Base-by-base conservation (phyloP, 1,140 invertebrate genomes). In the Drosophila tropicalis region DNA sequence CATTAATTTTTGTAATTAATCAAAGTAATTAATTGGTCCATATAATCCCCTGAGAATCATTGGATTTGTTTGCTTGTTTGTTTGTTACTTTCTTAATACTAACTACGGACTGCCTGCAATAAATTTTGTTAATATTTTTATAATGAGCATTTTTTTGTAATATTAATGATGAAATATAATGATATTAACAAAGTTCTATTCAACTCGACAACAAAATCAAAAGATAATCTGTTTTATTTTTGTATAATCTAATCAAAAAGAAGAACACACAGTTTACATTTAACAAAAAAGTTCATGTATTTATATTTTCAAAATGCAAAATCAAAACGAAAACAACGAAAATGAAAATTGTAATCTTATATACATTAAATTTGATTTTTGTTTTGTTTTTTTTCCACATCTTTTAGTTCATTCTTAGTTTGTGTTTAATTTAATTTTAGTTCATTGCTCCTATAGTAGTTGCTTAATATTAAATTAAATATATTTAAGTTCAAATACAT, bases 71-170 rank as follows among this genome's bases (percentile, higher is more conserved):
- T 89, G 84, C 22, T 25, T 25, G 22, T 89, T 89, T 84, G 25
- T 56, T 36, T 57, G 29, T 58, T 39, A 34, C 72, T 67, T 84
- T 89, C 6, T 84, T 87, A 73, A 60, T 79, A 83, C 82, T 86
- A 87, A 87, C 83, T 87, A 90, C 72, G 85, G 85, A 90, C 85
- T 90, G 86, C 85, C 85, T 90, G 85, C 85, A 90, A 90, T 90
- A 90, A 90, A 83, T 90, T 90, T 90, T 90, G 85, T 90, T 90
- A 90, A 90, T 90, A 90, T 84, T 90, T 76, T 87, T 89, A 70
- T 86, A 82, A 86, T 79, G 84, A 75, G 81, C 84, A 89, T 89
- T 90, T 89, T 85, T 65, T 22, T 22, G 19, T 51, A 51, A 51
- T 51, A 51, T 51, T 66, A 40, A 77, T 68, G 68, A 80, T 78